Conservation (phyloP, 1,140 invertebrate genomes). For the Thaumatotibia leucotreta region DNA sequence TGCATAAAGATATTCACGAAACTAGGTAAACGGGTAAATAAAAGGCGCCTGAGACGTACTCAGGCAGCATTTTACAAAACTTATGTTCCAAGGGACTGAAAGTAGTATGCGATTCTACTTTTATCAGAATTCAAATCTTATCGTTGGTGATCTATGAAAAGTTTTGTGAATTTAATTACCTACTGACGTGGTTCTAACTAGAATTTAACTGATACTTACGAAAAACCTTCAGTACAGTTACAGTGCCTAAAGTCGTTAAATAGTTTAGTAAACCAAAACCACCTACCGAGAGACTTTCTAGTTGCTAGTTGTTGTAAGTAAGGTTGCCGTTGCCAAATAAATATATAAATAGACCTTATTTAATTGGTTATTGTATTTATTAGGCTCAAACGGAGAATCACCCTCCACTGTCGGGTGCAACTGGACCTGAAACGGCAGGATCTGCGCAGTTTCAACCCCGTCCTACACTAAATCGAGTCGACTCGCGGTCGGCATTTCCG, state of each 20-base stretch:
- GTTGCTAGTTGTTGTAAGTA: neutral
- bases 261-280: neutral
- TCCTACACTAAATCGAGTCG: constrained; percentile 63
- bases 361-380: constrained; percentile 25
- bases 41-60: too few species aligned
- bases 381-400: constrained; percentile 55
- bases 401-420: constrained; percentile 38
- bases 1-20: neutral
- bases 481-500: constrained; percentile 63
- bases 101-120: neutral
- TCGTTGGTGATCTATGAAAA: neutral
- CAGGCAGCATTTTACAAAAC: neutral
- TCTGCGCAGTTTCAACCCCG: constrained; percentile 36
- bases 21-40: neutral
- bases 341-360: neutral
- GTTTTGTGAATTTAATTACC: neutral
- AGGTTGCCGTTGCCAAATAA: neutral
- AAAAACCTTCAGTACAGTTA: neutral
- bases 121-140: constrained; percentile 23
- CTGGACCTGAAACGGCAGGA: constrained; percentile 30
- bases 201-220: neutral
- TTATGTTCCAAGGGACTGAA: neutral
- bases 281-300: neutral
- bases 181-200: neutral
- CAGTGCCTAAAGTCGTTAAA: neutral